Conservation (phyloP, 1,140 invertebrate species). For the Aphidius gifuensis region DNA sequence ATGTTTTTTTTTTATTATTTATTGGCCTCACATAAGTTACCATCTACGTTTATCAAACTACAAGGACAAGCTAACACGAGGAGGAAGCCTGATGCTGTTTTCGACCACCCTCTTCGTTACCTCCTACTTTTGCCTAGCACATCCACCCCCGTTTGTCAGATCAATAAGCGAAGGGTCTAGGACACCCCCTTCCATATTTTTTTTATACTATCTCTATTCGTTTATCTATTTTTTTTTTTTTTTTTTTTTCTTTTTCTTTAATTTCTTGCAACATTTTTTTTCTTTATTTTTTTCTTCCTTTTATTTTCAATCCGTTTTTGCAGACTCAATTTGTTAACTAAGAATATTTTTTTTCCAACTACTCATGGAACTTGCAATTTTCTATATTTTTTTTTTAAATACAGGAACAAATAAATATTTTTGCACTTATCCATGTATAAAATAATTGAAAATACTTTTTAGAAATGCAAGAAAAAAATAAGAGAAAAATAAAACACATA, state of each 20-base stretch:
- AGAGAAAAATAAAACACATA: background rate
- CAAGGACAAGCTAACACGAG: slow-evolving; percentile 21
- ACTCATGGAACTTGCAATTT: no score
- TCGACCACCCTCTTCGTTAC: slow-evolving; percentile 25
- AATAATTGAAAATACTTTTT: no score
- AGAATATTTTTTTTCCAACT: no score
- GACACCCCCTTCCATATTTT: slow-evolving; percentile 20
- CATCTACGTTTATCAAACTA: no score
- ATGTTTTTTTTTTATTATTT: no score
- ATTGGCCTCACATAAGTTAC: no score
- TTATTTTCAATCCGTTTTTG: background rate
- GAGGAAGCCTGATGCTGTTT: slow-evolving; percentile 27
- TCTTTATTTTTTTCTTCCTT: background rate
- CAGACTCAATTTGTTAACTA: slow-evolving; percentile 1
- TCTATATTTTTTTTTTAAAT: no score
- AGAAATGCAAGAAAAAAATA: background rate
- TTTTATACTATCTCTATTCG: background rate
- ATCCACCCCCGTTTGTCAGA: slow-evolving; percentile 27
- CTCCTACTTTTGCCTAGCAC: slow-evolving; percentile 20
- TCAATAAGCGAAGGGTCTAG: slow-evolving; percentile 49
- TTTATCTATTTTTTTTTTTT: background rate
- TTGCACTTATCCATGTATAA: no score
- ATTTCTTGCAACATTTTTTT: slow-evolving; percentile 6
- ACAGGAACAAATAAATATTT: no score
- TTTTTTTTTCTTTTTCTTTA: background rate